phyloP scores from a whole-genome alignment of 2,113 vertebrate genomes.

The Neogale vison region DNA sequence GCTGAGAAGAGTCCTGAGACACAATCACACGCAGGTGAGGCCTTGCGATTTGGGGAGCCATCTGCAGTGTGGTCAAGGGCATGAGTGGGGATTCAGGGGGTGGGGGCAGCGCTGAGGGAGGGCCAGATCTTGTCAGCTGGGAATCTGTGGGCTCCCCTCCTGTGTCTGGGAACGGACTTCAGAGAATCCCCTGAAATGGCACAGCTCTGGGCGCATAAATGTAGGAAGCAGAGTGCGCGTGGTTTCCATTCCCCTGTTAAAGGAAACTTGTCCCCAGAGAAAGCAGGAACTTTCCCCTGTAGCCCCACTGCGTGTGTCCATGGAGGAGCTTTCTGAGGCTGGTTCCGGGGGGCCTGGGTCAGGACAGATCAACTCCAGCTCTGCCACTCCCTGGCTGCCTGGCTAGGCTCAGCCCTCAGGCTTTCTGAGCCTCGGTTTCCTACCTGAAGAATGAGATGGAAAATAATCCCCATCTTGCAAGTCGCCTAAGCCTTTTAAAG shows the following conservation, averaged over 20 bases:
- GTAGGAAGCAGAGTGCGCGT: neutral
- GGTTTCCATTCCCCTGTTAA: neutral
- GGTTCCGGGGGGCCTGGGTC: neutral
- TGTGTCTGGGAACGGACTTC: neutral
- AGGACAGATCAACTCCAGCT: neutral
- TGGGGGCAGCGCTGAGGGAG: neutral
- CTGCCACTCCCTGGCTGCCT: neutral
- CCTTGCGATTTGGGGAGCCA: neutral
- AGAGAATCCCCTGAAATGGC: neutral
- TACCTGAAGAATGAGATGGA: neutral
- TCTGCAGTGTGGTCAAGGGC: neutral
- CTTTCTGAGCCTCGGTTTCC: neutral
- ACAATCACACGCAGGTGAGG: neutral
- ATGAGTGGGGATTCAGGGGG: rapidly evolving
- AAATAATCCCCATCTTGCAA: neutral
- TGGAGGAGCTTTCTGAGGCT: neutral
- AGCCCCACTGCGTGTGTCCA: neutral
- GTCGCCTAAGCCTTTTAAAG: neutral
- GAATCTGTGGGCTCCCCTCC: too few relatives aligned
- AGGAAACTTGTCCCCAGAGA: neutral
- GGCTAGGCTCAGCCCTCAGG: too few relatives aligned
- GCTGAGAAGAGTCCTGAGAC: neutral
- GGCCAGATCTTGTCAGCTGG: neutral
- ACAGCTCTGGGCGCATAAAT: neutral
- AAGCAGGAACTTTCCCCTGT: neutral